A percentile compares a stretch with the other conserved stretches of the same genome.
phyloP scores from a whole-genome alignment of 2,113 vertebrate species.

The Benitochromis conjunctus region DNA sequence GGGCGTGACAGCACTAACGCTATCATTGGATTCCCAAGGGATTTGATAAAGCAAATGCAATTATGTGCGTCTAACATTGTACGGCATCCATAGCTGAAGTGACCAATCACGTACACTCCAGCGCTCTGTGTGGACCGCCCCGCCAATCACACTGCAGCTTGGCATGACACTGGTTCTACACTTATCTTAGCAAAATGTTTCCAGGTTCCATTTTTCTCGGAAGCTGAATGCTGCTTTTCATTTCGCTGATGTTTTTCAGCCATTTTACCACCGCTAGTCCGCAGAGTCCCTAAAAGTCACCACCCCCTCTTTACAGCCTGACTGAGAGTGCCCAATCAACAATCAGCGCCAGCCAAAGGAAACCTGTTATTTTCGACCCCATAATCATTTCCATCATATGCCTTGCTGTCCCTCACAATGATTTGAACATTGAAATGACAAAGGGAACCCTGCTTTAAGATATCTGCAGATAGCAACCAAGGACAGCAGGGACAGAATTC shows the following conservation, averaged over 20 bases:
- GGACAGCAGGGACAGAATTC: slow-evolving; percentile 23
- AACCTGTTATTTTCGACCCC: slow-evolving; percentile 77
- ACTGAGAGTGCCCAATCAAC: slow-evolving; percentile 74
- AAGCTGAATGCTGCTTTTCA: slow-evolving; percentile 24
- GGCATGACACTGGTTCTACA: slow-evolving; percentile 4
- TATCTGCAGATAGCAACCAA: slow-evolving; percentile 31
- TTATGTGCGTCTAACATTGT: slow-evolving; percentile 13
- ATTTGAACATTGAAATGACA: slow-evolving; percentile 65
- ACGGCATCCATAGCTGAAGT: background rate
- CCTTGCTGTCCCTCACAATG: slow-evolving; percentile 59
- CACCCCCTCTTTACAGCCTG: slow-evolving; percentile 44
- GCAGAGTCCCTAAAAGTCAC: slow-evolving; percentile 41
- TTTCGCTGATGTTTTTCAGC: slow-evolving; percentile 21
- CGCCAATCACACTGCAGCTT: slow-evolving; percentile 4
- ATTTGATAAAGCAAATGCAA: slow-evolving; percentile 51
- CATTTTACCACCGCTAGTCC: slow-evolving; percentile 41
- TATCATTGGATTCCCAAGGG: slow-evolving; percentile 29
- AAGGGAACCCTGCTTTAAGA: slow-evolving; percentile 30
- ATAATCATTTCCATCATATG: slow-evolving; percentile 76
- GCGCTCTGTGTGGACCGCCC: background rate
- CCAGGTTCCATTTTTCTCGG: slow-evolving; percentile 19
- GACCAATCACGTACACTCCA: slow-evolving; percentile 16
- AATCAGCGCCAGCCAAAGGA: slow-evolving; percentile 68
- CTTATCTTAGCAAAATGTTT: slow-evolving; percentile 25
- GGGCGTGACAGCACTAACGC: slow-evolving; percentile 32